Conservation (phyloP, 2,113 vertebrate genomes). For the Tyrannus savana region DNA sequence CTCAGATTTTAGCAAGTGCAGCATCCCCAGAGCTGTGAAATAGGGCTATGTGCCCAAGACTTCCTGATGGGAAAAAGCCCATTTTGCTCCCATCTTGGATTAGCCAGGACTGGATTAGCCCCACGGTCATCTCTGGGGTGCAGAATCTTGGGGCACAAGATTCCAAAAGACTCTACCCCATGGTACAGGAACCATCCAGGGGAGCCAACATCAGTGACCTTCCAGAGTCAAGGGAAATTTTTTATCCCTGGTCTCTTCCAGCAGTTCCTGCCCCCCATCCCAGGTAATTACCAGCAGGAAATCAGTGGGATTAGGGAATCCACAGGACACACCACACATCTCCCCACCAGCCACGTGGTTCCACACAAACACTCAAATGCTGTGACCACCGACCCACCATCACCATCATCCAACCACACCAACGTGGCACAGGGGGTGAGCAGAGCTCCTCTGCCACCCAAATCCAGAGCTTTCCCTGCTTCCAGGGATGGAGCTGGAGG, state of each 20-base stretch:
- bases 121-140: accelerated
- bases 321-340: background rate
- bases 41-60: background rate
- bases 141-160: background rate
- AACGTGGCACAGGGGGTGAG: accelerated
- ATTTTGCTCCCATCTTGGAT: background rate
- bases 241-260: background rate
- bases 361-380: background rate
- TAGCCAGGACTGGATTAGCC: background rate
- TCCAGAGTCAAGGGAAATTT: background rate
- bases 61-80: accelerated
- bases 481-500: accelerated
- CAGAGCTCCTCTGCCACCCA: background rate
- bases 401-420: background rate
- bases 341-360: background rate
- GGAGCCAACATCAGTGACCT: background rate
- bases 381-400: background rate
- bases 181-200: background rate
- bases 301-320: background rate
- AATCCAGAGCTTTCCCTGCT: background rate
- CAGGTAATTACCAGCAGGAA: background rate
- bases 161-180: no score
- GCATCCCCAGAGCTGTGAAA: no score
- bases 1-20: no score
- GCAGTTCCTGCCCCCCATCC: background rate